Conservation (phyloP, 1,140 invertebrate genomes). For the Leptopilina boulardi region DNA sequence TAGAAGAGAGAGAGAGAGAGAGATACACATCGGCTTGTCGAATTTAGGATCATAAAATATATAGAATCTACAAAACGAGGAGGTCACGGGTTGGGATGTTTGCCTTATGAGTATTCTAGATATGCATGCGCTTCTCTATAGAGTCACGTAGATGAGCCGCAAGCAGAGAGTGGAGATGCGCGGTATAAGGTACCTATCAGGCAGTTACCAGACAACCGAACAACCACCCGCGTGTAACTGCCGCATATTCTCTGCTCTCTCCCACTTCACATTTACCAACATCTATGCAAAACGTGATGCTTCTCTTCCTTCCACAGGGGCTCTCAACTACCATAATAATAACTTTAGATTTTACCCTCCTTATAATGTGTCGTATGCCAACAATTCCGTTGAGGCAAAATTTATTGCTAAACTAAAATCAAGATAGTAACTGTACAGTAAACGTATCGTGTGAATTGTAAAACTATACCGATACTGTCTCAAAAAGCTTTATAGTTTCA, state of each 20-base stretch:
- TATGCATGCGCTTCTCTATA: neutral
- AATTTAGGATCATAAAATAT: constrained; percentile 27
- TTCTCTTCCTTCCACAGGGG: neutral
- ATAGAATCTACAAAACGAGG: constrained; percentile 12
- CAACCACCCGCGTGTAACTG: constrained; percentile 13
- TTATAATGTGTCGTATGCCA: no score
- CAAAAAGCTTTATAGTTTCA: no score
- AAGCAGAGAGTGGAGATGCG: constrained; percentile 11
- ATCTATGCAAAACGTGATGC: constrained; percentile 27
- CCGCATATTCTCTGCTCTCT: constrained; percentile 10
- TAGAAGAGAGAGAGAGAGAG: neutral
- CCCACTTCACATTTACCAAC: neutral
- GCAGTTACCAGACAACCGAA: constrained; percentile 9
- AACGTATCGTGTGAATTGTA: no score
- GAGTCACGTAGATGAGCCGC: constrained; percentile 9
- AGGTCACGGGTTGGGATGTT: constrained; percentile 1
- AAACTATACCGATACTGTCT: no score
- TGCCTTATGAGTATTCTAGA: constrained; percentile 31
- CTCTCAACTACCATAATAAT: neutral
- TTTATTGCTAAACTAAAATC: no score
- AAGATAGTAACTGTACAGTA: no score
- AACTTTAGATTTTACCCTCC: neutral
- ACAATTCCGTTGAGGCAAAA: no score
- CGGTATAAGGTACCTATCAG: constrained; percentile 8
- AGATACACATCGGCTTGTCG: constrained; percentile 22